A percentile compares a stretch with the other conserved stretches of the same genome.
These are phyloP conservation scores for Paramormyrops kingsleyae DNA, from an alignment of 2,113 vertebrate genomes.

Conservation along the genomic window DNA sequence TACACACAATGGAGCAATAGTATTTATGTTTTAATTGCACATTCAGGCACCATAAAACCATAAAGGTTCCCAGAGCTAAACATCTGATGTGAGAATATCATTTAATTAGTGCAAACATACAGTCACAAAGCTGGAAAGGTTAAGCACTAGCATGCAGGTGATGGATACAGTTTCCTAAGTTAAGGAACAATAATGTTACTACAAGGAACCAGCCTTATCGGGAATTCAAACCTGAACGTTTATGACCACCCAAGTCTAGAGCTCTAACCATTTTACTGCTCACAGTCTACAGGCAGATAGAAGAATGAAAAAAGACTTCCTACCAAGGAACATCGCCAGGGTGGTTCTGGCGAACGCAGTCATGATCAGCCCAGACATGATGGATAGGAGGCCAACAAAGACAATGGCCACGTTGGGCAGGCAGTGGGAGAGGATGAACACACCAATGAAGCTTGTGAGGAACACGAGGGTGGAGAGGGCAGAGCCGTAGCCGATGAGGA, in stretches of 20 bases:
- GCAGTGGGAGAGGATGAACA: conserved; percentile 70
- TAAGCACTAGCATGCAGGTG: neutral
- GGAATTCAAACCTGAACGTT: neutral
- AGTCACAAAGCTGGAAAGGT: neutral
- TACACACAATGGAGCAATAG: neutral
- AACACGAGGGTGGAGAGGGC: conserved; percentile 70
- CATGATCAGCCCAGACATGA: conserved; percentile 62
- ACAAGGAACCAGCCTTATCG: neutral
- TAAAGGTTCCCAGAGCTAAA: neutral
- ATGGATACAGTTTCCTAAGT: neutral
- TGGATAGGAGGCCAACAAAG: conserved; percentile 75
- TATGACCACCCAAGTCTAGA: neutral
- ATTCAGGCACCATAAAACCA: neutral
- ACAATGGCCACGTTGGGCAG: conserved; percentile 69
- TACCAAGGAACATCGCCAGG: conserved; percentile 82
- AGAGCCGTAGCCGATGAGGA: conserved; percentile 85
- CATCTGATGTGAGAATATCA: neutral
- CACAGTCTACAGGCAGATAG: neutral
- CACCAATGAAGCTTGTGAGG: conserved; percentile 76
- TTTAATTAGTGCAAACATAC: neutral
- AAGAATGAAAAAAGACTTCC: conserved; percentile 37
- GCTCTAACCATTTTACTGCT: neutral
- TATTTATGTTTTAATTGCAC: neutral
- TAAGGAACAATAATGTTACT: neutral
- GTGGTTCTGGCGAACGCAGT: conserved; percentile 80